These are phyloP conservation scores for Limosa lapponica DNA, from an alignment of 2,797 vertebrate genomes.

Conservation along the genomic window DNA sequence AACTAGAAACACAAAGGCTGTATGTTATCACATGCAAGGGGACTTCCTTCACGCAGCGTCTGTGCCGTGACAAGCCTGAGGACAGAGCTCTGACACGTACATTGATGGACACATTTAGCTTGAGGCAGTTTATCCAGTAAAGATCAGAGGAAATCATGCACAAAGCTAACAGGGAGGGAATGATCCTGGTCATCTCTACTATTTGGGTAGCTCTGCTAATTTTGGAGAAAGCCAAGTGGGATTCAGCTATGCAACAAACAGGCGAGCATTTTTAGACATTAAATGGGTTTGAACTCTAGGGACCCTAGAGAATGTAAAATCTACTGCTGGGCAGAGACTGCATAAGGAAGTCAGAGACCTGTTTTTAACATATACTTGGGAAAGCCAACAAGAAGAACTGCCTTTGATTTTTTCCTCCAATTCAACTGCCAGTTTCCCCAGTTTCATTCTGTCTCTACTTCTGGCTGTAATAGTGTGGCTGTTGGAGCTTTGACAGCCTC, in stretches of 20 bases:
- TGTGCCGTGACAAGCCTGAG: slow-evolving; percentile 11
- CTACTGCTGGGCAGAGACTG: background rate
- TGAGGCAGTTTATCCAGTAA: slow-evolving; percentile 16
- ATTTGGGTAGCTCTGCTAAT: background rate
- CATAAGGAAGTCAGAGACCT: background rate
- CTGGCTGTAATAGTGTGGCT: background rate
- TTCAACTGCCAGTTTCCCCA: background rate
- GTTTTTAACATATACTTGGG: background rate
- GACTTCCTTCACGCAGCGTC: background rate
- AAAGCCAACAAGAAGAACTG: background rate
- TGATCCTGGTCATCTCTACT: background rate
- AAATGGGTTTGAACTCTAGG: background rate
- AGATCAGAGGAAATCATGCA: background rate
- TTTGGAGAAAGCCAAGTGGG: background rate
- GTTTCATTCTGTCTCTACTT: background rate
- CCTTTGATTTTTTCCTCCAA: background rate
- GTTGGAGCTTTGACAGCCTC: background rate
- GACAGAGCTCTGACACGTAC: slow-evolving; percentile 23
- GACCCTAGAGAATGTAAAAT: background rate
- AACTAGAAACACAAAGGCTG: slow-evolving; percentile 18
- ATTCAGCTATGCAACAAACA: background rate
- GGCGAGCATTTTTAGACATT: background rate
- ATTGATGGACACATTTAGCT: background rate
- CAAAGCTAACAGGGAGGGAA: background rate
- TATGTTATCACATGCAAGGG: background rate